Conservation (phyloP, 2,888 invertebrate genomes). For the Oscheius sp. region DNA sequence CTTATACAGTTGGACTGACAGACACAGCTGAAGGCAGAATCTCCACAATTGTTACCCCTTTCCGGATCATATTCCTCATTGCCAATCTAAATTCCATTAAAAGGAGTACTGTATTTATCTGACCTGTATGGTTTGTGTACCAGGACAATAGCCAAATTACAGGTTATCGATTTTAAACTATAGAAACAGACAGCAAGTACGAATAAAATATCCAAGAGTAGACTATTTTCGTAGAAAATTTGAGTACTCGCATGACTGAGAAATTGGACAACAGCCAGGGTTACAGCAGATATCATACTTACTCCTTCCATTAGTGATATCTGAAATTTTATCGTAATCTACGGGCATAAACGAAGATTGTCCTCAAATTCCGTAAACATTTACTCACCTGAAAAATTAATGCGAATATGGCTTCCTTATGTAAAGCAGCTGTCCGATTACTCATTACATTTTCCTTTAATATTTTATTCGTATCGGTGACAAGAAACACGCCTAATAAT, state of each 20-base stretch:
- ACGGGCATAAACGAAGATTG: neutral
- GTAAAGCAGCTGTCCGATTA: neutral
- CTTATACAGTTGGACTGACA: too few relatives aligned
- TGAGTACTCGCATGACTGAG: neutral
- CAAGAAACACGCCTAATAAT: neutral
- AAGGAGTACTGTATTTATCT: neutral
- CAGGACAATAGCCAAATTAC: neutral
- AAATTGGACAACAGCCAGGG: neutral
- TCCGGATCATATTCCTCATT: too few relatives aligned
- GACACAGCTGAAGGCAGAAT: too few relatives aligned
- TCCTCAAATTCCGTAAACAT: too few relatives aligned
- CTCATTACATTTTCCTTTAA: neutral
- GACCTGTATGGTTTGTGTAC: neutral
- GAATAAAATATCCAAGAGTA: neutral
- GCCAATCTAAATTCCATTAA: too few relatives aligned
- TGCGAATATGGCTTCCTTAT: neutral
- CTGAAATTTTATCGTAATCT: neutral
- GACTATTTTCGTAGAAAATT: too few relatives aligned
- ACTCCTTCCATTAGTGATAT: neutral
- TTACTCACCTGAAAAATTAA: neutral
- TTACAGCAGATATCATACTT: neutral
- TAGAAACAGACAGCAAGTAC: neutral
- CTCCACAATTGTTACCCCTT: too few relatives aligned
- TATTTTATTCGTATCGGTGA: neutral
- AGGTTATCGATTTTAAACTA: neutral